These are phyloP conservation scores for Pilophorus perplexus DNA, from an alignment of 2,888 invertebrate species.

Conservation along the genomic window DNA sequence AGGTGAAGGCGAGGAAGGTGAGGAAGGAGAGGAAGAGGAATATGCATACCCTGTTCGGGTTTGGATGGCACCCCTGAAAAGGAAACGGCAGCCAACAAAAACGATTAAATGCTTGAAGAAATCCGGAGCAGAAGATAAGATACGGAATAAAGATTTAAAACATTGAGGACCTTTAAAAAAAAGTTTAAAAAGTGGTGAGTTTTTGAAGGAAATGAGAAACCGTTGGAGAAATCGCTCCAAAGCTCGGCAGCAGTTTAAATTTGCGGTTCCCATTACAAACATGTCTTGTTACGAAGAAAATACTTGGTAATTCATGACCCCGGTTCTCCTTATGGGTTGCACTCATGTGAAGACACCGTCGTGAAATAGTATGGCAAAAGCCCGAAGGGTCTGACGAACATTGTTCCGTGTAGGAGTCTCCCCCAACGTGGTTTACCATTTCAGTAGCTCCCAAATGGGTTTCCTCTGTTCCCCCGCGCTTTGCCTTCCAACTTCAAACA, in stretches of 20 bases:
- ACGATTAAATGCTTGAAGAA: too few species aligned
- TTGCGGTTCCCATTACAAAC: constrained; percentile 3
- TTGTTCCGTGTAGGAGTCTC: constrained; percentile 17
- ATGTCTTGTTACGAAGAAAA: constrained; percentile 13
- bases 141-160: too few species aligned
- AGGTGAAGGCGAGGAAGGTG: too few species aligned
- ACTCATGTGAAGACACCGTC: background rate
- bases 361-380: constrained; percentile 3
- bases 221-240: background rate
- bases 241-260: background rate
- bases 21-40: too few species aligned
- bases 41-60: too few species aligned
- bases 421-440: constrained; percentile 39
- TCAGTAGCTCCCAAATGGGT: constrained; percentile 38
- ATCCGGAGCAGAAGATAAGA: too few species aligned
- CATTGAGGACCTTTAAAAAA: too few species aligned
- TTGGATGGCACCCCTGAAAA: too few species aligned
- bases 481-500: constrained; percentile 22
- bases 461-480: constrained; percentile 21
- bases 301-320: constrained; percentile 14
- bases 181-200: too few species aligned
- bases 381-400: constrained; percentile 14
- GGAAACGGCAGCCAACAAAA: too few species aligned
- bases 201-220: too few species aligned
- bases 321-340: constrained; percentile 1